Conservation (phyloP, 2,797 vertebrate genomes). For the Hemibagrus guttatus region DNA sequence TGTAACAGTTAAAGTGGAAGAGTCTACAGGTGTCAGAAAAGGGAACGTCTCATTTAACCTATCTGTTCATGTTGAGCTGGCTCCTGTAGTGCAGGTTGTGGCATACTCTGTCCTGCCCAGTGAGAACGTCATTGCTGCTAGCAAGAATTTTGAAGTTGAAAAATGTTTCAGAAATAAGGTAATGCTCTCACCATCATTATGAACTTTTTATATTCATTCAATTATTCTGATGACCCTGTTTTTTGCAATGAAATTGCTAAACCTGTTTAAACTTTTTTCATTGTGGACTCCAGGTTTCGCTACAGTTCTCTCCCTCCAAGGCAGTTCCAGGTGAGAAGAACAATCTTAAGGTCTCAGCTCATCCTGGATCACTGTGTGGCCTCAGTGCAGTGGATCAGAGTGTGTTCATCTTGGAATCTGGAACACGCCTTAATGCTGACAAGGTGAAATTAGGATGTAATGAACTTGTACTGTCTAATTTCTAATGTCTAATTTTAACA, state of each 20-base stretch:
- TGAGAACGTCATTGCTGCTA: constrained; percentile 63
- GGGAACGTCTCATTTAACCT: constrained; percentile 41
- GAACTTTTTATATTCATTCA: not conserved
- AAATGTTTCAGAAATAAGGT: constrained; percentile 73
- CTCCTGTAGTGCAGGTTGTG: constrained; percentile 61
- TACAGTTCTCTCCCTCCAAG: constrained; percentile 71
- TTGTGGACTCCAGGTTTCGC: constrained; percentile 70
- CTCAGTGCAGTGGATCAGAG: constrained; percentile 83
- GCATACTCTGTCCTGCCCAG: constrained; percentile 54
- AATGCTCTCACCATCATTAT: not conserved
- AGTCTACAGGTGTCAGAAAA: constrained; percentile 57
- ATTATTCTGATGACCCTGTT: not conserved
- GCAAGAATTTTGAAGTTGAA: constrained; percentile 60
- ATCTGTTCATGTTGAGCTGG: constrained; percentile 57
- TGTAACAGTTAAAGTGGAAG: constrained; percentile 37
- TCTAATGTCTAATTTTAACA: not conserved
- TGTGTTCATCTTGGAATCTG: constrained; percentile 75
- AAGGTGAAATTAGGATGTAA: constrained; percentile 1
- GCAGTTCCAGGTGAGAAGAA: constrained; percentile 74
- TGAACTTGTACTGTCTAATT: not conserved
- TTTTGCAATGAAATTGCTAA: not conserved
- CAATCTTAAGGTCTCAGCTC: constrained; percentile 64
- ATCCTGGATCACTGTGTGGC: constrained; percentile 57
- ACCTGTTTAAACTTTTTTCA: not conserved
- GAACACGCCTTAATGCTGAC: constrained; percentile 49